phyloP scores from a whole-genome alignment of 30 jellyfish, hydroid and myxozoan genomes.

The Hydractinia echinata region DNA sequence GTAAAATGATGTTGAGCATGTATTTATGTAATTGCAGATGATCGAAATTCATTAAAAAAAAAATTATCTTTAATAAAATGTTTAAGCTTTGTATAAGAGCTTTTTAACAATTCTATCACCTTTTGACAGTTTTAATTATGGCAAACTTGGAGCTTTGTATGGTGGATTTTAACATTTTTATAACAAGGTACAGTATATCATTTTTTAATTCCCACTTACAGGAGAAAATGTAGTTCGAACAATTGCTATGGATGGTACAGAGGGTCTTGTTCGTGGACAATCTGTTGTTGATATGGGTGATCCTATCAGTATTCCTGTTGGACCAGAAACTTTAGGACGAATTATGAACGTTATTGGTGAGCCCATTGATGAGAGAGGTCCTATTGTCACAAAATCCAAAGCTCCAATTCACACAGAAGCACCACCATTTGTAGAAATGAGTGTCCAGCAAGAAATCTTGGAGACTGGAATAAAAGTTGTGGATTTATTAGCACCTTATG shows the following conservation, averaged over 20 bases:
- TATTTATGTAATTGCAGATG: too few relatives aligned
- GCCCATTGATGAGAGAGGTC: slow-evolving; percentile 99
- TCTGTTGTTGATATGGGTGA: slow-evolving; percentile 90
- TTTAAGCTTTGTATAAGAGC: too few relatives aligned
- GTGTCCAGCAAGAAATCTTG: slow-evolving; percentile 97
- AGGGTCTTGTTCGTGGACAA: slow-evolving; percentile 99
- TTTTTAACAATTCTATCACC: too few relatives aligned
- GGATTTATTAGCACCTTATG: slow-evolving; percentile 99
- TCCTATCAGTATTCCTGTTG: slow-evolving; percentile 99
- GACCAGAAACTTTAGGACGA: slow-evolving; percentile 99
- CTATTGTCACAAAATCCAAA: slow-evolving; percentile 80
- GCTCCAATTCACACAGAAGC: slow-evolving; percentile 99
- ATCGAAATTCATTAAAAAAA: too few relatives aligned
- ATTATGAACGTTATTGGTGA: slow-evolving; percentile 99
- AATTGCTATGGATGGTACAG: slow-evolving; percentile 99
- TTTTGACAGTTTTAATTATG: too few relatives aligned
- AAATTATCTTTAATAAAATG: too few relatives aligned
- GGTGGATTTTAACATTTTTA: too few relatives aligned
- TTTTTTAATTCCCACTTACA: not conserved
- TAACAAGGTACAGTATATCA: not conserved
- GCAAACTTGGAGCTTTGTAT: too few relatives aligned
- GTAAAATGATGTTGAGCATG: too few relatives aligned
- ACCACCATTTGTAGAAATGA: slow-evolving; percentile 99
- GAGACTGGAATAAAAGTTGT: slow-evolving; percentile 99
- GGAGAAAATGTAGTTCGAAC: slow-evolving; percentile 99